Evolutionary conservation across 2,113 vertebrate species (phyloP).

Genomic region (Myrmecobius fasciatus): DNA sequence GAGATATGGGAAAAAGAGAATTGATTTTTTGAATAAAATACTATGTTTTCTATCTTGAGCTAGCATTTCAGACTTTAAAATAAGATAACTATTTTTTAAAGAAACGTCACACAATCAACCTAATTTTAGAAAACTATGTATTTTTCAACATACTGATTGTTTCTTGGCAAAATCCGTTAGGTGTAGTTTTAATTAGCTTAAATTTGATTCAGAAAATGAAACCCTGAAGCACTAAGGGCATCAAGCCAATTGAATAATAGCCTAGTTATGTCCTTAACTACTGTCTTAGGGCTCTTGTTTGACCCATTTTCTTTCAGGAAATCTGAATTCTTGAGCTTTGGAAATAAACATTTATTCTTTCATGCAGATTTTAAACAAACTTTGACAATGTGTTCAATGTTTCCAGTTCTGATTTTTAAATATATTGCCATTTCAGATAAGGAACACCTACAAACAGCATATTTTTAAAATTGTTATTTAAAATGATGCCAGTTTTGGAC

Average conservation of each 20-base stretch:
- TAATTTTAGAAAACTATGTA: background rate
- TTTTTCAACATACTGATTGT: background rate
- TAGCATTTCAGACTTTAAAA: background rate
- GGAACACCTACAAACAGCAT: background rate
- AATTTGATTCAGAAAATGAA: background rate
- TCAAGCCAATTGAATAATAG: background rate
- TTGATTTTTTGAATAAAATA: background rate
- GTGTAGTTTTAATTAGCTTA: background rate
- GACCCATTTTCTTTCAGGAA: background rate
- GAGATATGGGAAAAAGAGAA: background rate
- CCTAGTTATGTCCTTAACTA: background rate
- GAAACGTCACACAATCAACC: background rate
- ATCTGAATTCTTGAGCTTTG: background rate
- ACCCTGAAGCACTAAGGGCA: background rate
- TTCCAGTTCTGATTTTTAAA: background rate
- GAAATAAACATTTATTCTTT: background rate
- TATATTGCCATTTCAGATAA: background rate
- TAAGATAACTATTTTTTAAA: constrained; percentile 54
- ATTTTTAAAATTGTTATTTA: background rate
- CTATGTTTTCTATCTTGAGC: background rate
- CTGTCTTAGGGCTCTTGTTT: background rate
- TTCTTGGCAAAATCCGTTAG: background rate
- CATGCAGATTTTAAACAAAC: background rate
- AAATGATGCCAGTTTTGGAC: background rate
- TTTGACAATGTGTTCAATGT: background rate